Base-by-base conservation (phyloP, 1,140 invertebrate genomes). In the Hylaeus anthracinus region DNA sequence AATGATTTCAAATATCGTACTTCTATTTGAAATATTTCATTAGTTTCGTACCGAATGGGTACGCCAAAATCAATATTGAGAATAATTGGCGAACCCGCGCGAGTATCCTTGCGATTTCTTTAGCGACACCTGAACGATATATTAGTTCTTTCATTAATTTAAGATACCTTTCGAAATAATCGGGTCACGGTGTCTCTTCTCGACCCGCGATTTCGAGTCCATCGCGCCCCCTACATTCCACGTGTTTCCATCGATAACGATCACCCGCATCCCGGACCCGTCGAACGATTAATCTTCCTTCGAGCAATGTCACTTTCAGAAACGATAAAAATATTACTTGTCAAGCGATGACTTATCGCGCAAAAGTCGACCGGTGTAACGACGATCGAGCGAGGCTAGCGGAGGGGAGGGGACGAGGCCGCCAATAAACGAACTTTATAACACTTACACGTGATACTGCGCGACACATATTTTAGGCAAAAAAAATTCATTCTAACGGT, bases 321-420 rank as follows among this genome's bases (percentile, higher is more conserved):
- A 86, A 82, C 80, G 85, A 86, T 86, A 85, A 85, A 85, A 85
- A 86, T 86, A 86, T 85, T 85, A 82, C 83, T 86, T 86, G 84
- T 86, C 73, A 81, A 53, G 72, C 84, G 83, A 82, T 85, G 84
- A 86, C 79, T 86, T 86, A 86, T 86, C 83, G 84, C 69, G 58
- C 53, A 43, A 39, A 56, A n/a, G 63, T 75, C 72, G 78, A 43
- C 51, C 60, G 64, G 63, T 39, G 78, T 58, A 74, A 80, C 67
- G 76, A 69, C 67, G 83, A 67, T 15, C 48, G 56, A 5, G 43
- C 58, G 45, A 26, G 26, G 26, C 26, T 0, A 26, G 55, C 26
- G 37, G 10, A 6, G 82, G 66, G n/a, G 9, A 9, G 51, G 14
- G 12, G 64, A 39, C 12, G 67, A 55, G 56, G 61, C 65, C 43